Base-by-base conservation (phyloP, 2,113 vertebrate genomes). In the Austrofundulus limnaeus region DNA sequence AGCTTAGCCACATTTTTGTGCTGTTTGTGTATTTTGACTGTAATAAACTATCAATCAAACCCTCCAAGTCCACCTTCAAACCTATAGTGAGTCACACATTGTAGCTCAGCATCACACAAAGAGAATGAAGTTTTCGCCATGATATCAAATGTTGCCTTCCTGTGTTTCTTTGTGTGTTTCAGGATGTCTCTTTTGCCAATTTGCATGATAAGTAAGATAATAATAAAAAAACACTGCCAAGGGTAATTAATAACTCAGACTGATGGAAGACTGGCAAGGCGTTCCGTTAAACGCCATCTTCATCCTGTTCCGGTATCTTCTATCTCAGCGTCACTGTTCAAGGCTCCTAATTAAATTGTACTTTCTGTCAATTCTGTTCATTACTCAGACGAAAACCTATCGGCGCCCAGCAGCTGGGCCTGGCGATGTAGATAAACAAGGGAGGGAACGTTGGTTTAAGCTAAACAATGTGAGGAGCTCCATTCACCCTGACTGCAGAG, bases 181-280 rank as follows among this genome's bases (percentile, higher is more conserved):
- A 17, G 48, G 48, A 59, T 34, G 24, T 79, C 55, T 78, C n/a
- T 47, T 60, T 69, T 70, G 66, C 60, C 73, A 80, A 73, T 76
- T 81, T 72, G 74, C 62, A 39, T 74, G 78, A 80, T 15, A 38
- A 53, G 57, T 0, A 31, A 67, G 77, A 81, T 80, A 75, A 86
- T 34, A 70, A 49, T 24, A 14, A 20, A 38, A 51, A 54, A 28
- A 15, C 49, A 34, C 34, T 15, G 41, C 81, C 80, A 57, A n/a
- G 70, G 85, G 64, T 89, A 80, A 89, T 89, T 88, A 87, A 88
- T 87, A 85, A 88, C 86, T 86, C 75, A 86, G 72, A 87, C 84
- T 71, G 82, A 88, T 82, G 78, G 77, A 86, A 82, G 77, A 72
- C 61, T 62, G 58, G 65, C 70, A 74, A 78, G 61, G 39, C 50